phyloP scores from a whole-genome alignment of 2,888 invertebrate species.

The Tipula confusa region DNA sequence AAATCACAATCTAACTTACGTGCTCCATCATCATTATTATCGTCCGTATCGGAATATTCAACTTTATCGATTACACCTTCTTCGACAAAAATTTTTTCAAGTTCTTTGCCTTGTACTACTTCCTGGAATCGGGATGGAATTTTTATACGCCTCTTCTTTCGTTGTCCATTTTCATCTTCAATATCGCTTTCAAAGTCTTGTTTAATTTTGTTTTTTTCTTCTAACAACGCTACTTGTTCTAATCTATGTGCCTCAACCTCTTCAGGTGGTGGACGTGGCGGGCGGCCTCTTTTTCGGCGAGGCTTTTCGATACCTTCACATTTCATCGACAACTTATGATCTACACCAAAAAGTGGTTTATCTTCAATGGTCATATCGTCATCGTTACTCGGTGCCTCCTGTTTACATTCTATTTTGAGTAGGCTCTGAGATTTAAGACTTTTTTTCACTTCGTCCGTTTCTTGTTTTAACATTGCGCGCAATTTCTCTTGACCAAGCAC shows the following conservation, averaged over 20 bases:
- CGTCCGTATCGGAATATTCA: slow-evolving; percentile 45
- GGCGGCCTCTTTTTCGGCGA: slow-evolving; percentile 64
- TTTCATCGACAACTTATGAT: slow-evolving; percentile 61
- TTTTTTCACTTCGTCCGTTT: slow-evolving; percentile 39
- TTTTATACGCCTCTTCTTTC: slow-evolving; percentile 60
- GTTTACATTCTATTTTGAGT: slow-evolving; percentile 35
- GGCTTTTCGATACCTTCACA: slow-evolving; percentile 61
- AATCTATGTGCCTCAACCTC: slow-evolving; percentile 37
- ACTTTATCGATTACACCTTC: slow-evolving; percentile 65
- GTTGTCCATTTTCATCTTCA: slow-evolving; percentile 49
- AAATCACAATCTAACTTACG: slow-evolving; percentile 36
- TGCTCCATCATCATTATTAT: slow-evolving; percentile 37
- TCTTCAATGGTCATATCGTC: not conserved
- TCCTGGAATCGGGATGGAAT: slow-evolving; percentile 60
- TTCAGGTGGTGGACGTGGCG: slow-evolving; percentile 55
- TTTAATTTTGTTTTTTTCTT: slow-evolving; percentile 36
- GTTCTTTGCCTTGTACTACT: slow-evolving; percentile 68
- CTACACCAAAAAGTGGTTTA: slow-evolving; percentile 48
- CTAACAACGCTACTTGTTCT: slow-evolving; percentile 37
- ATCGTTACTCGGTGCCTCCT: not conserved
- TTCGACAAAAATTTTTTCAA: slow-evolving; percentile 67
- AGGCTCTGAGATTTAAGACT: slow-evolving; percentile 33
- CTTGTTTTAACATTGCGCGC: slow-evolving; percentile 46
- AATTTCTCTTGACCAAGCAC: slow-evolving; percentile 59
- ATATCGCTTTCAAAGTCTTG: slow-evolving; percentile 38